A percentile compares a stretch with the other conserved stretches of the same genome.
phyloP scores from a whole-genome alignment of 1,140 invertebrate species.

The Drosophila varians region DNA sequence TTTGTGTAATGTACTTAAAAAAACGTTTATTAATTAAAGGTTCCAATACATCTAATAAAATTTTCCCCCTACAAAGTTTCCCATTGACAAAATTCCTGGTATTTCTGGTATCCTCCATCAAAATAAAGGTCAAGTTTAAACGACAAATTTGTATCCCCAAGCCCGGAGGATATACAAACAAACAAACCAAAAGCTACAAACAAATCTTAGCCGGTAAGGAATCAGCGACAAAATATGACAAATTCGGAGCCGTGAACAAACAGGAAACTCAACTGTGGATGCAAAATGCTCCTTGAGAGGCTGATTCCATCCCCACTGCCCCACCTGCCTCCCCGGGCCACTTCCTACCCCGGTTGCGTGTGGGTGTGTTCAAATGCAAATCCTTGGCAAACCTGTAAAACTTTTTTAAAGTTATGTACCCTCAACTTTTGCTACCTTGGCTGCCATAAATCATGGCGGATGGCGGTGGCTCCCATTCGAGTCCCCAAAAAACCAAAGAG shows the following conservation, averaged over 20 bases:
- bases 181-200: constrained; percentile 32
- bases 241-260: constrained; percentile 52
- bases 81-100: constrained; percentile 1
- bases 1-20: background rate
- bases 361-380: constrained; percentile 72
- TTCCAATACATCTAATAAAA: background rate
- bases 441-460: constrained; percentile 75
- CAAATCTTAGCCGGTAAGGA: constrained; percentile 44
- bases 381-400: constrained; percentile 72
- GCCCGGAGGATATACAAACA: constrained; percentile 24
- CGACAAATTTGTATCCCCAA: constrained; percentile 48
- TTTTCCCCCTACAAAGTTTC: background rate
- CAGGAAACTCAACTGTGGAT: constrained; percentile 43
- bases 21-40: background rate
- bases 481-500: constrained; percentile 18
- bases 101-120: background rate
- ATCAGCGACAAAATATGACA: constrained; percentile 58
- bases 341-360: constrained; percentile 2
- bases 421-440: constrained; percentile 73
- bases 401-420: constrained; percentile 68
- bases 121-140: constrained; percentile 49
- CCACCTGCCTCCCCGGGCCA: constrained; percentile 7
- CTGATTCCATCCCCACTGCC: constrained; percentile 4
- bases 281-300: constrained; percentile 49
- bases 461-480: constrained; percentile 2